Evolutionary conservation across 2,113 vertebrate species (phyloP).

Genomic region (Rhinopithecus roxellana): DNA sequence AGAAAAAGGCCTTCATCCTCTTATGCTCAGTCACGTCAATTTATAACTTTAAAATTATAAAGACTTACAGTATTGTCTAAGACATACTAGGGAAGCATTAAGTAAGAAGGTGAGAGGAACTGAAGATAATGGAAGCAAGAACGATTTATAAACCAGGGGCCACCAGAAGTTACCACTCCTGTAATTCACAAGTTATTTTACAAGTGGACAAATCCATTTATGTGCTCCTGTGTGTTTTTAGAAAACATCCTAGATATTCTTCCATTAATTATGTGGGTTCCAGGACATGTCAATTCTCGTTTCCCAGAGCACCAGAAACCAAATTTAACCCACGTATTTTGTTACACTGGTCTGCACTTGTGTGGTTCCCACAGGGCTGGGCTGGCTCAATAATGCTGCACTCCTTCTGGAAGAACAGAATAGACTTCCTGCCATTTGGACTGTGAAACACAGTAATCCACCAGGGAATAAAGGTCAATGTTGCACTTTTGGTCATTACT

Average conservation of each 20-base stretch:
- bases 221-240: constrained; percentile 53
- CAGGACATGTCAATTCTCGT: constrained; percentile 70
- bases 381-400: constrained; percentile 74
- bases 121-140: background rate
- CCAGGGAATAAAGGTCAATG: constrained; percentile 84
- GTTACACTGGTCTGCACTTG: constrained; percentile 70
- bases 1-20: background rate
- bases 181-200: constrained; percentile 55
- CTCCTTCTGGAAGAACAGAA: constrained; percentile 80
- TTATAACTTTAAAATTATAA: constrained; percentile 30
- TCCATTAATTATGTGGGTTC: constrained; percentile 74
- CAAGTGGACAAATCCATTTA: constrained; percentile 67
- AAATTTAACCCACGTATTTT: constrained; percentile 66
- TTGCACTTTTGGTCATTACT: constrained; percentile 87
- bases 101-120: background rate
- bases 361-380: constrained; percentile 65
- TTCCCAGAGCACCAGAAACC: constrained; percentile 74
- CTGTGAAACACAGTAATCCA: constrained; percentile 85
- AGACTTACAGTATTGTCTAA: background rate
- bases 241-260: constrained; percentile 64
- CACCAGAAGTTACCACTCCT: constrained; percentile 11
- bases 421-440: constrained; percentile 85
- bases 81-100: background rate
- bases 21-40: background rate
- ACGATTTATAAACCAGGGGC: constrained; percentile 4